Evolutionary conservation across 2,113 vertebrate genomes (phyloP).

Genomic region (Cebidichthys violaceus): DNA sequence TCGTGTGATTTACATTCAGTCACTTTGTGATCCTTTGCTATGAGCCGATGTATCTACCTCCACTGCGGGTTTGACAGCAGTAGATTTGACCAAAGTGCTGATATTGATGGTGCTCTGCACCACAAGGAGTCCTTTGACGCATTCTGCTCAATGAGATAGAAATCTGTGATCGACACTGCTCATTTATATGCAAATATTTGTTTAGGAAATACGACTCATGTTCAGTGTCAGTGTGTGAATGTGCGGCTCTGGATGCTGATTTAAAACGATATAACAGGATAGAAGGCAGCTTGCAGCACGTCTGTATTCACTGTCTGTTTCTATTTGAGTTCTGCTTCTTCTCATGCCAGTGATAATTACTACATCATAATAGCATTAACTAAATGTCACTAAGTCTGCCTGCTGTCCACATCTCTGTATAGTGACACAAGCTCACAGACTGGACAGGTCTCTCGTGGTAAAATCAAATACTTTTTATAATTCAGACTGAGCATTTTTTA

Average conservation of each 20-base stretch:
- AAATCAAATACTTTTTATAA: background rate
- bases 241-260: background rate
- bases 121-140: slow-evolving; percentile 29
- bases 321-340: slow-evolving; percentile 23
- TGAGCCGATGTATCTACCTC: slow-evolving; percentile 14
- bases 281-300: background rate
- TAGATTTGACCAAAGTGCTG: slow-evolving; percentile 15
- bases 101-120: slow-evolving; percentile 56
- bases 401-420: background rate
- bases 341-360: slow-evolving; percentile 20
- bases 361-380: slow-evolving; percentile 23
- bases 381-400: slow-evolving; percentile 51
- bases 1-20: slow-evolving; percentile 25
- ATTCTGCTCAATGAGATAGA: slow-evolving; percentile 35
- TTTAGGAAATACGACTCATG: slow-evolving; percentile 19
- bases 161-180: background rate
- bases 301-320: slow-evolving; percentile 13
- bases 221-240: slow-evolving; percentile 22
- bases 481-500: slow-evolving; percentile 1
- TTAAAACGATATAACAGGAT: slow-evolving; percentile 16
- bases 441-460: background rate
- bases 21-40: slow-evolving; percentile 17
- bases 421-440: background rate
- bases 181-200: slow-evolving; percentile 50
- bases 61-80: slow-evolving; percentile 25